Evolutionary conservation across 1,140 invertebrate species (phyloP), one percentile per base, ranked within the genome.

Genomic region (Battus philenor): DNA sequence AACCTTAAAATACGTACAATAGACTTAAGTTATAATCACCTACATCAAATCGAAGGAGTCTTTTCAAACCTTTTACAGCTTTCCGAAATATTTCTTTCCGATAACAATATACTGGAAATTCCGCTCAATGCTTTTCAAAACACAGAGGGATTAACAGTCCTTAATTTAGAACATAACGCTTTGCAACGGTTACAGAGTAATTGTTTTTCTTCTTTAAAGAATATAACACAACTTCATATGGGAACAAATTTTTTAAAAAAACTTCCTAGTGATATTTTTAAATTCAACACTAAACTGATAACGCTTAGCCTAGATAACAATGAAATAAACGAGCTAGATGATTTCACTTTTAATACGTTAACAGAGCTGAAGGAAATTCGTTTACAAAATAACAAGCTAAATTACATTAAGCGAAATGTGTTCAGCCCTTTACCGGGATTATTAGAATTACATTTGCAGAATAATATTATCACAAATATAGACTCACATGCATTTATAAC

Each of bases 291-390:
- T 29, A 92, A 92, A 60, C 87, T 97, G 7, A 91, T 92, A 3
- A 94, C 94, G 2, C 84, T 99, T 22, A 97, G 94, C 53, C 80
- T 98, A 58, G 96, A 98, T 86, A 93, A 95, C 57, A 99, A 98
- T 86, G 91, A 91, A 75, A 94, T 99, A 27, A 88, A 88, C 2
- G 91, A 94, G 58, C 80, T 99, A 36, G 90, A 94, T 60, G 90
- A 91, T 4, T 92, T 92, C 12, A 91, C 93, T 52, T 97, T 97
- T 72, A 84, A 91, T 47, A 92, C 91, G 66, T 87, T 93, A 39
- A 86, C 89, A 26, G 90, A 91, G 52, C 75, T 97, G 24, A 89
- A 91, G 33, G 95, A 97, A 86, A 90, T 97, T n/a, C 88, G 95
- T 26, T 80, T 97, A 20, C 94, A 97, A 60, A 94, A 95, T 78